Conservation (phyloP, 2,113 vertebrate species). For the Glareola pratincola region DNA sequence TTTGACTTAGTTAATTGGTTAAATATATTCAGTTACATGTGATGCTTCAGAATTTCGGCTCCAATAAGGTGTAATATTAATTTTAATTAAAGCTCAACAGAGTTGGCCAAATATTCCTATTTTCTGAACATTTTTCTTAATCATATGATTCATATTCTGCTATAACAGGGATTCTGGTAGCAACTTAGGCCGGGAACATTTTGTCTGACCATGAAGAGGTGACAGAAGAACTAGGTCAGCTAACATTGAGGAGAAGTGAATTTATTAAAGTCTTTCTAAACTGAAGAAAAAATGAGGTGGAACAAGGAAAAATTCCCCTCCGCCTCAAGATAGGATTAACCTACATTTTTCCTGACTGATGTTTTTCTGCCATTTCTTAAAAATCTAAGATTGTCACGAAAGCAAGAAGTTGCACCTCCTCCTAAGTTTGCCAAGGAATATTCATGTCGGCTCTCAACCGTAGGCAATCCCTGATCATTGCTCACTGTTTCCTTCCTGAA, state of each 20-base stretch:
- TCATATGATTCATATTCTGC: constrained; percentile 50
- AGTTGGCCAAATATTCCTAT: constrained; percentile 75
- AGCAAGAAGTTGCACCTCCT: neutral
- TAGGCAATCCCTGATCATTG: neutral
- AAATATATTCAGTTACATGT: constrained; percentile 74
- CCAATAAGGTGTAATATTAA: constrained; percentile 76
- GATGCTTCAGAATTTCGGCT: constrained; percentile 66
- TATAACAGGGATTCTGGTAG: neutral
- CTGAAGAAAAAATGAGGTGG: neutral
- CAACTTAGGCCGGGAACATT: neutral
- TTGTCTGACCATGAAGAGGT: neutral
- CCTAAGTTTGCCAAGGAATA: neutral
- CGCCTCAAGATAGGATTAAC: neutral
- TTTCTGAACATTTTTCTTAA: constrained; percentile 71
- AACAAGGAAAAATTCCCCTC: neutral
- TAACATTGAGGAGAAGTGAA: neutral
- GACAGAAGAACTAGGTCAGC: neutral
- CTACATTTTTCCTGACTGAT: neutral
- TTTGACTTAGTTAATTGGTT: constrained; percentile 77
- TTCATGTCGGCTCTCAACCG: neutral
- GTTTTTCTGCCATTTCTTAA: neutral
- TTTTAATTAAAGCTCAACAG: constrained; percentile 79
- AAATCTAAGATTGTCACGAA: neutral
- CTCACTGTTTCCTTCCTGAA: neutral
- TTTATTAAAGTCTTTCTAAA: neutral